Percentiles rank a stretch among this genome's conserved stretches.
Conservation (phyloP, 1,140 invertebrate species). For the Diorhabda carinulata region DNA sequence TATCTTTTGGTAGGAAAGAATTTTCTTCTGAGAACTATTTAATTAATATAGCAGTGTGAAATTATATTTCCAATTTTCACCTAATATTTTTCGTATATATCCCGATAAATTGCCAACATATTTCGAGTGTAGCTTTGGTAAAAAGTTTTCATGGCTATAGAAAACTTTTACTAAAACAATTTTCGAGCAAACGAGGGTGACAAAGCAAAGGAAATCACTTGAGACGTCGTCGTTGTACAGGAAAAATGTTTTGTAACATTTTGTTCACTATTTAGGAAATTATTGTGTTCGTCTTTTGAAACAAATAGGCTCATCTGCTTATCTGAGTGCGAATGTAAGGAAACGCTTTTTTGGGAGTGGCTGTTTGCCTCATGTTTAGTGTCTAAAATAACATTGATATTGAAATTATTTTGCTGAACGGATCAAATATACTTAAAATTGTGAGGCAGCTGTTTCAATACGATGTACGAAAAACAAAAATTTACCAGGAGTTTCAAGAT, state of each 20-base stretch:
- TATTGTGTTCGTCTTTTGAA: background rate
- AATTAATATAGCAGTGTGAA: background rate
- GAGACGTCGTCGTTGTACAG: background rate
- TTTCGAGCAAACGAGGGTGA: background rate
- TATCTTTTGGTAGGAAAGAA: no score
- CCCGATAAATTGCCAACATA: constrained; percentile 2
- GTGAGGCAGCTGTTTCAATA: no score
- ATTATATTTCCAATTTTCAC: background rate
- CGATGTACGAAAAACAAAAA: no score
- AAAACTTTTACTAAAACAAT: constrained; percentile 1
- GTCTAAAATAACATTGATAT: no score
- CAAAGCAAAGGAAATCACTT: constrained; percentile 2
- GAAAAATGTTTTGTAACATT: background rate
- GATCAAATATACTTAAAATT: no score
- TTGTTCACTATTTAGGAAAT: constrained; percentile 3
- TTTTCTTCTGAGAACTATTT: no score
- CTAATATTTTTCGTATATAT: background rate
- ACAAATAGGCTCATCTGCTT: constrained; percentile 2
- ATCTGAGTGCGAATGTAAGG: background rate
- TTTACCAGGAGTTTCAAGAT: no score
- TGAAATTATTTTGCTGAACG: no score
- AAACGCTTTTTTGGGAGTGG: background rate
- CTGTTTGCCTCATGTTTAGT: background rate
- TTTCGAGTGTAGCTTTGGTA: background rate
- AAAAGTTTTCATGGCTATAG: constrained; percentile 2